These are phyloP conservation scores for Micronycteris hirsuta DNA, from an alignment of 2,113 vertebrate genomes.

Conservation along the genomic window DNA sequence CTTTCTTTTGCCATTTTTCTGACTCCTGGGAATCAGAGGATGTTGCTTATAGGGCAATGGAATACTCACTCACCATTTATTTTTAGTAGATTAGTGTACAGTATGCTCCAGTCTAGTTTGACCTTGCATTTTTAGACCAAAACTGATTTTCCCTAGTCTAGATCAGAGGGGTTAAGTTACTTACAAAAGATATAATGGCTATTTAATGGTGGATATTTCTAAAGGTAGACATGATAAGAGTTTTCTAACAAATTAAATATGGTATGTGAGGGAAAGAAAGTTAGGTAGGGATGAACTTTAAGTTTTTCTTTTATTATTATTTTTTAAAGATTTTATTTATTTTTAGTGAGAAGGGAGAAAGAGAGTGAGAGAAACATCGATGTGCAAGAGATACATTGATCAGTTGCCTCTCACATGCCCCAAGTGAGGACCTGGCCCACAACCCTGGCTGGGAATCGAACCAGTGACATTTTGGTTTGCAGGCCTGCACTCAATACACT, in stretches of 20 bases:
- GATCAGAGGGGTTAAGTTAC: not conserved
- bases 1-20: not conserved
- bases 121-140: not conserved
- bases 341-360: too few relatives aligned
- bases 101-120: not conserved
- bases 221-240: not conserved
- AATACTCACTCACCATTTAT: not conserved
- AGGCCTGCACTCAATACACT: too few relatives aligned
- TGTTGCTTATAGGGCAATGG: not conserved
- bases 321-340: too few relatives aligned
- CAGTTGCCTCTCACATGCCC: too few relatives aligned
- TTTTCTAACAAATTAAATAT: slow-evolving; percentile 24
- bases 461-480: too few relatives aligned
- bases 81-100: not conserved
- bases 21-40: not conserved
- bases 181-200: not conserved
- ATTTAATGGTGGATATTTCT: not conserved
- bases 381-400: too few relatives aligned
- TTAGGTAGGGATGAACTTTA: not conserved
- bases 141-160: not conserved
- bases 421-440: too few relatives aligned
- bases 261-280: not conserved
- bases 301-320: not conserved
- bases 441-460: too few relatives aligned
- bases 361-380: too few relatives aligned